A percentile compares a stretch with the other conserved stretches of the same genome.
Evolutionary conservation across 1,140 invertebrate genomes (phyloP).

Genomic region (Penaeus vannamei): DNA sequence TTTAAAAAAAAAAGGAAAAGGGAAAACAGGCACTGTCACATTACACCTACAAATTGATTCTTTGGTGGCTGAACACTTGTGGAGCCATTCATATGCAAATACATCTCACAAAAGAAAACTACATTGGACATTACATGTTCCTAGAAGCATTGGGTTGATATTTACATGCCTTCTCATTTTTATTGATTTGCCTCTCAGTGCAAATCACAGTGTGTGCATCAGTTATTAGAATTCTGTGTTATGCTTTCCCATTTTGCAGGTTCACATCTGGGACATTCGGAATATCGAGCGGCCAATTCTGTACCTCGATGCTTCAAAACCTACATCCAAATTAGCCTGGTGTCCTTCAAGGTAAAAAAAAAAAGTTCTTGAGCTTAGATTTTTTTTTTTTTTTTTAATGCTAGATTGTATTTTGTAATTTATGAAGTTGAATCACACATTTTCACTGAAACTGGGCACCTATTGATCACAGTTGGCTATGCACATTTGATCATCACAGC

Average conservation of each 20-base stretch:
- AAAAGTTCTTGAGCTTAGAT: not conserved
- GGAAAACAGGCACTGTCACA: no score
- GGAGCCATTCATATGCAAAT: no score
- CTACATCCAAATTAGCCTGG: constrained; percentile 85
- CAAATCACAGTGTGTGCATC: no score
- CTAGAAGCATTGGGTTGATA: no score
- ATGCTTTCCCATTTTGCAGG: constrained; percentile 21
- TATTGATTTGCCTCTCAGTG: no score
- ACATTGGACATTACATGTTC: no score
- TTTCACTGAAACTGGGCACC: not conserved
- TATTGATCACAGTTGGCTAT: not conserved
- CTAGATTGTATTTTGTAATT: not conserved
- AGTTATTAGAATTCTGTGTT: no score
- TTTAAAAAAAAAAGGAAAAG: no score
- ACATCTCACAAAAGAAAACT: no score
- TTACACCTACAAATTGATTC: no score
- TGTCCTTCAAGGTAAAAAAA: constrained; percentile 85
- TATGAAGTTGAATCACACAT: not conserved
- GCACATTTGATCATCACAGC: not conserved
- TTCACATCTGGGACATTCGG: constrained; percentile 87
- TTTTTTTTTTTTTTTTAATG: not conserved
- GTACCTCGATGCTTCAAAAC: constrained; percentile 80
- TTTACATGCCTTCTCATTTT: no score
- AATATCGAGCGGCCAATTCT: constrained; percentile 89
- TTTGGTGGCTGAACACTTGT: no score